These are phyloP conservation scores for Drosophila sechellia DNA, from an alignment of 1,140 invertebrate species.

Conservation along the genomic window DNA sequence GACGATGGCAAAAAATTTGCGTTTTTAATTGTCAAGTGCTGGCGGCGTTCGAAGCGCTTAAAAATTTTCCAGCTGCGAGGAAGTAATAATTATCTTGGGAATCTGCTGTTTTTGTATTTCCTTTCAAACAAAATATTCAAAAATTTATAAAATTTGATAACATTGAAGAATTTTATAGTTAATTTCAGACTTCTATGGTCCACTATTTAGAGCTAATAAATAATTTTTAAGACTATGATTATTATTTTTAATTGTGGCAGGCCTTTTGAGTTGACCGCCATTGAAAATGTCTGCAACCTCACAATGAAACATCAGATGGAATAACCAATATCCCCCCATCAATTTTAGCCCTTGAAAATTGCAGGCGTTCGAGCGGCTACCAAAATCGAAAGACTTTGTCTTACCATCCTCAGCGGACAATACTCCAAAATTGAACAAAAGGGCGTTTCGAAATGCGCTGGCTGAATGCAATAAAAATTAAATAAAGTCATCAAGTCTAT, in stretches of 20 bases:
- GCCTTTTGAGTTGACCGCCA: constrained; percentile 2
- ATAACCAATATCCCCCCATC: constrained; percentile 7
- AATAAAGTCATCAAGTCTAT: constrained; percentile 80
- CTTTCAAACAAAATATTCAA: too few species aligned
- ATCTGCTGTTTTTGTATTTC: neutral
- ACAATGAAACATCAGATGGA: constrained; percentile 22
- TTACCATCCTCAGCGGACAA: constrained; percentile 50
- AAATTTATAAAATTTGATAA: neutral
- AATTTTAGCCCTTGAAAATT: constrained; percentile 51
- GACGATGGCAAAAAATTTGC: constrained; percentile 79
- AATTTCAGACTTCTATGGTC: neutral
- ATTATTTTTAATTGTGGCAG: neutral
- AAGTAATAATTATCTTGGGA: constrained; percentile 2
- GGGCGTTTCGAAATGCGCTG: constrained; percentile 32
- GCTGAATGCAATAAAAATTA: constrained; percentile 78
- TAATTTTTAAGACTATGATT: neutral
- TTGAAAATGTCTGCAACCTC: neutral
- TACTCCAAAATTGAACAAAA: constrained; percentile 60
- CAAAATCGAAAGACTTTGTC: constrained; percentile 45
- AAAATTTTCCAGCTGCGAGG: neutral
- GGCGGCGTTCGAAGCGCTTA: constrained; percentile 4
- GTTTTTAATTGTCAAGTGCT: constrained; percentile 74
- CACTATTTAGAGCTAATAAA: neutral
- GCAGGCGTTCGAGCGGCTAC: constrained; percentile 58
- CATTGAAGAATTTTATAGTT: neutral